A percentile compares a stretch with the other conserved stretches of the same genome.
These are phyloP conservation scores for Atta texana DNA, from an alignment of 1,140 invertebrate genomes.

Conservation along the genomic window DNA sequence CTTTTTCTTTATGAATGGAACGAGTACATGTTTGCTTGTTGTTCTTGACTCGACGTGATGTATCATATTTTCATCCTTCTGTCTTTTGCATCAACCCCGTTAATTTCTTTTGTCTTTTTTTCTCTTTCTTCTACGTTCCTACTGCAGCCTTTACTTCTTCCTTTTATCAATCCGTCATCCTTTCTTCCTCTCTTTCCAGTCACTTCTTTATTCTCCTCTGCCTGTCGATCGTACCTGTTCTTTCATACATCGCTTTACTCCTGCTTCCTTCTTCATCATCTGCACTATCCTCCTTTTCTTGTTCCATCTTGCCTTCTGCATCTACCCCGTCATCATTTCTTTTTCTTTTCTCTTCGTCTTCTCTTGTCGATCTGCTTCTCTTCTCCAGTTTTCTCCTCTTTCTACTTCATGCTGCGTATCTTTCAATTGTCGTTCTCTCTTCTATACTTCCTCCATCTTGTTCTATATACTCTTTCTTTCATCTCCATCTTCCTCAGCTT, in stretches of 20 bases:
- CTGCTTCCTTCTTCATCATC: slow-evolving; percentile 49
- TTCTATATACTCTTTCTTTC: neutral
- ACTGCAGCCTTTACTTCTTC: neutral
- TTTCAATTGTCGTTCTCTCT: neutral
- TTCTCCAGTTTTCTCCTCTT: neutral
- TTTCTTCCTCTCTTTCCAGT: slow-evolving; percentile 25
- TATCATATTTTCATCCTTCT: slow-evolving; percentile 8
- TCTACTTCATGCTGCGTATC: neutral
- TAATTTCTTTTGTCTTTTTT: slow-evolving; percentile 1
- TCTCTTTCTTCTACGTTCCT: slow-evolving; percentile 2
- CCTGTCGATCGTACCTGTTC: slow-evolving; percentile 37
- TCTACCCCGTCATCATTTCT: slow-evolving; percentile 23
- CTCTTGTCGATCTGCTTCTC: neutral
- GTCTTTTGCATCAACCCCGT: neutral
- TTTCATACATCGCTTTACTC: slow-evolving; percentile 14
- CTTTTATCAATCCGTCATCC: slow-evolving; percentile 31
- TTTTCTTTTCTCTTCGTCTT: neutral
- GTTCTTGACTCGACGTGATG: neutral
- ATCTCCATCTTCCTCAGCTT: neutral
- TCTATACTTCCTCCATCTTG: neutral
- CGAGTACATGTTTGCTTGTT: neutral
- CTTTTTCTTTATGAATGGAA: neutral
- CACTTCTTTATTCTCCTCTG: slow-evolving; percentile 39
- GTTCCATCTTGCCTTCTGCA: neutral
- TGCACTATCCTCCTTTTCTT: slow-evolving; percentile 19